Percentiles rank a stretch among this genome's conserved stretches.
These are phyloP conservation scores for Gnathonemus echidnorhynchus DNA, from an alignment of 2,113 vertebrate species.

Conservation along the genomic window DNA sequence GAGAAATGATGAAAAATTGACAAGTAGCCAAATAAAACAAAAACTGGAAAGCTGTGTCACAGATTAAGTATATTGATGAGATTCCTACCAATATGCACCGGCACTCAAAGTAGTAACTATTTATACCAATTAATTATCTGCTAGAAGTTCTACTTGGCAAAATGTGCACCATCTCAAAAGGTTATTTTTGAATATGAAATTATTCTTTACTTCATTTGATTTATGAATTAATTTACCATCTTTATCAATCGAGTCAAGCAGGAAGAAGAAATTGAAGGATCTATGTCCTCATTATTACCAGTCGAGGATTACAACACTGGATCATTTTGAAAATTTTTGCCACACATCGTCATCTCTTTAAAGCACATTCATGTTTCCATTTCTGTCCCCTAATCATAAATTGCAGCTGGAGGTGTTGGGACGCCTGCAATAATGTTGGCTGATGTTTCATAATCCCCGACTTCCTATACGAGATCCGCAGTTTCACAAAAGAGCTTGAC, in stretches of 20 bases:
- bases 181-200: not conserved
- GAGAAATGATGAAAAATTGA: not conserved
- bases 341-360: not conserved
- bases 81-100: not conserved
- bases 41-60: not conserved
- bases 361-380: constrained; percentile 23
- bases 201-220: not conserved
- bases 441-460: constrained; percentile 54
- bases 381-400: constrained; percentile 26
- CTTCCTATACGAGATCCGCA: constrained; percentile 54
- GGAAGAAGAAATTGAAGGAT: not conserved
- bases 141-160: not conserved
- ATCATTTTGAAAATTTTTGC: not conserved
- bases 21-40: not conserved
- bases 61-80: not conserved
- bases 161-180: not conserved
- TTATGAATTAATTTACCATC: not conserved
- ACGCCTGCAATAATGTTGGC: constrained; percentile 35
- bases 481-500: constrained; percentile 60
- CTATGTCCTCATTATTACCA: no score
- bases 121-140: not conserved
- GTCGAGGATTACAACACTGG: not conserved
- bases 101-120: not conserved
- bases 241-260: not conserved
- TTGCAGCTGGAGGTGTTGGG: constrained; percentile 47